phyloP scores from a whole-genome alignment of 1,140 invertebrate genomes.

The Ostrea edulis region DNA sequence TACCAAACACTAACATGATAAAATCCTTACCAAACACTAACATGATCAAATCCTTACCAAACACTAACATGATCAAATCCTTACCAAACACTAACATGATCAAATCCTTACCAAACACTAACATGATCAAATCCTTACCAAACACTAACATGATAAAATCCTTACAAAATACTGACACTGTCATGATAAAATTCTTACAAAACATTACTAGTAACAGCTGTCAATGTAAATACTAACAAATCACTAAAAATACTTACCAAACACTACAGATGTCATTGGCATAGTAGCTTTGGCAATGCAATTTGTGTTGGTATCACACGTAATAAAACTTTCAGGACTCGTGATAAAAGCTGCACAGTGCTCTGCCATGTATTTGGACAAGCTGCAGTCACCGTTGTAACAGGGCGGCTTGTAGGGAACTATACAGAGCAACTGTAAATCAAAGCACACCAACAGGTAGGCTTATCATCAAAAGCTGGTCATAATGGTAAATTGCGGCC shows the following conservation, averaged over 20 bases:
- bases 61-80: too few relatives aligned
- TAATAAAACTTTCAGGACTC: constrained; percentile 32
- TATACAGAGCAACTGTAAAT: constrained; percentile 19
- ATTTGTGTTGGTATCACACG: constrained; percentile 14
- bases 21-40: not conserved
- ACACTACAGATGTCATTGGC: constrained; percentile 17
- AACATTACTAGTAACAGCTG: not conserved
- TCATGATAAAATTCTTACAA: not conserved
- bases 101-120: too few relatives aligned
- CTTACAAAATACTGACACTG: too few relatives aligned
- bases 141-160: too few relatives aligned
- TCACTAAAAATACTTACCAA: constrained; percentile 22
- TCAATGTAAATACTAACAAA: too few relatives aligned
- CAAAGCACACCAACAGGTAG: not conserved
- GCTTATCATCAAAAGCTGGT: too few relatives aligned
- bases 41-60: too few relatives aligned
- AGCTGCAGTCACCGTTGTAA: constrained; percentile 5
- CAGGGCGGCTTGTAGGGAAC: constrained; percentile 34
- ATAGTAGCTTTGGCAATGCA: constrained; percentile 37
- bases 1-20: not conserved
- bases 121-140: too few relatives aligned
- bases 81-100: too few relatives aligned
- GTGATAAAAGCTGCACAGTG: constrained; percentile 28
- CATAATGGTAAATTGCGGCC: too few relatives aligned
- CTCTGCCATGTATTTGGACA: not conserved